Conservation (phyloP, 2,888 invertebrate genomes). For the Drosophila diplacantha region DNA sequence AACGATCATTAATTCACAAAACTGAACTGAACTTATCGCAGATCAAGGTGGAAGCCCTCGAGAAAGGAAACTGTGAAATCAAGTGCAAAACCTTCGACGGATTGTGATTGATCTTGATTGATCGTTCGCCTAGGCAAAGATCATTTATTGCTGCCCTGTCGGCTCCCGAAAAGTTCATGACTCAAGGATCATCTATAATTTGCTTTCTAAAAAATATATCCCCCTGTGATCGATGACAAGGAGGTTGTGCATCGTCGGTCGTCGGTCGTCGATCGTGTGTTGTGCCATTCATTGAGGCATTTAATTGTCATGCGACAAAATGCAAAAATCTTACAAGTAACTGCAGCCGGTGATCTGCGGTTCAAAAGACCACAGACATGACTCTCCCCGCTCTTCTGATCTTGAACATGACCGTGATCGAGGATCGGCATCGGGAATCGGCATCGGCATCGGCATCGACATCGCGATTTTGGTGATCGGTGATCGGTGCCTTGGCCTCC, state of each 20-base stretch:
- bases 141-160: conserved; percentile 55
- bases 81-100: conserved; percentile 51
- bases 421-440: conserved; percentile 32
- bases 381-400: conserved; percentile 34
- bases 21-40: background rate
- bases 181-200: conserved; percentile 65
- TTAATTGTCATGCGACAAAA: conserved; percentile 70
- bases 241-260: conserved; percentile 18
- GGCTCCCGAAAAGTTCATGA: conserved; percentile 62
- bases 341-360: conserved; percentile 42
- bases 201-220: conserved; percentile 65
- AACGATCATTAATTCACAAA: conserved; percentile 1
- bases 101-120: conserved; percentile 62
- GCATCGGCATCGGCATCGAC: conserved; percentile 23
- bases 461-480: conserved; percentile 37
- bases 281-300: conserved; percentile 67
- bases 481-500: conserved; percentile 35
- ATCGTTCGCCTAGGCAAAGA: conserved; percentile 39
- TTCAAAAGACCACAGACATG: conserved; percentile 44
- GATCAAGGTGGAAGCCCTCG: conserved; percentile 7
- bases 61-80: conserved; percentile 45
- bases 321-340: conserved; percentile 66
- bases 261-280: conserved; percentile 51
- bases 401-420: conserved; percentile 46
- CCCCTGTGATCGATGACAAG: conserved; percentile 62